Conservation (phyloP, 2,888 invertebrate species). For the Hecatera dysodea region DNA sequence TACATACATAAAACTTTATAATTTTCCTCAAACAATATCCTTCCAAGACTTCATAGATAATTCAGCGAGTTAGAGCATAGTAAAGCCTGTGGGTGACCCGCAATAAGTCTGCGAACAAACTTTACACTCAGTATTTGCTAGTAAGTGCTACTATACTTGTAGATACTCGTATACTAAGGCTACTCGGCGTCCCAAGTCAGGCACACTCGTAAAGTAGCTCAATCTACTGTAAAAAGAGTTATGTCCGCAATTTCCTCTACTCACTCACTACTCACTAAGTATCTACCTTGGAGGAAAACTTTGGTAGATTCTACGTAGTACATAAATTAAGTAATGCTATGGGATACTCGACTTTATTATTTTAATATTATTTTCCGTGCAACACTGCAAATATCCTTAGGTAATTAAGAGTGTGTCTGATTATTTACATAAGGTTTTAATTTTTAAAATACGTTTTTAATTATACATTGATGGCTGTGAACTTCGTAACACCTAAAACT, state of each 20-base stretch:
- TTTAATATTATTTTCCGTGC: neutral
- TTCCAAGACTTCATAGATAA: slow-evolving; percentile 30
- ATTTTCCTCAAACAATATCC: slow-evolving; percentile 10
- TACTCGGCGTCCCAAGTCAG: slow-evolving; percentile 25
- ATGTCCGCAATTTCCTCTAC: slow-evolving; percentile 59
- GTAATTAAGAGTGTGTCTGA: neutral
- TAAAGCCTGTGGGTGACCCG: slow-evolving; percentile 41
- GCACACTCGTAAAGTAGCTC: slow-evolving; percentile 53
- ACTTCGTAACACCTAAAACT: no score
- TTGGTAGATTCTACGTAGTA: slow-evolving; percentile 28
- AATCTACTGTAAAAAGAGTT: slow-evolving; percentile 64
- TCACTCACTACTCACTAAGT: slow-evolving; percentile 57
- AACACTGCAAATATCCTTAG: neutral
- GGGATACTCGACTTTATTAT: slow-evolving; percentile 21
- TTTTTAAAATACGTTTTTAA: no score
- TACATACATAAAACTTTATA: slow-evolving; percentile 1
- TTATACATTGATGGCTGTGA: no score
- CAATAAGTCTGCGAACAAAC: slow-evolving; percentile 46
- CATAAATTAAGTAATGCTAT: slow-evolving; percentile 25
- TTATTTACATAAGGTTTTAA: neutral
- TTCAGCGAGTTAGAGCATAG: slow-evolving; percentile 27
- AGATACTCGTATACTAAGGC: slow-evolving; percentile 15
- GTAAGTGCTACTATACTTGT: slow-evolving; percentile 32
- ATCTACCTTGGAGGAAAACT: slow-evolving; percentile 42
- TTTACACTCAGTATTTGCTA: slow-evolving; percentile 53